Evolutionary conservation across 1,140 invertebrate species (phyloP).

Genomic region (Platyscapa corneri): DNA sequence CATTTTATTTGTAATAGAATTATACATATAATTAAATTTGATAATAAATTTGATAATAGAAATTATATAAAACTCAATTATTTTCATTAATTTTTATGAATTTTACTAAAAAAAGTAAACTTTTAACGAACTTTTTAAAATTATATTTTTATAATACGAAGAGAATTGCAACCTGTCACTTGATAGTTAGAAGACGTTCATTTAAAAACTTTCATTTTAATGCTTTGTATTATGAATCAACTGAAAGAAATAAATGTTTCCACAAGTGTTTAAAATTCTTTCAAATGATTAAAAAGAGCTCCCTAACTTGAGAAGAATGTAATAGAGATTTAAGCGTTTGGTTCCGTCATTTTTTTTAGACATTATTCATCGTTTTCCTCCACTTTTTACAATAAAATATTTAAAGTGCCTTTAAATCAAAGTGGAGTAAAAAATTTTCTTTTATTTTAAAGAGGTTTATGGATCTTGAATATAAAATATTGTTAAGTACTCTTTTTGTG

Average conservation of each 20-base stretch:
- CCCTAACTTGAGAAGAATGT: not conserved
- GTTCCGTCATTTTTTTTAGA: not conserved
- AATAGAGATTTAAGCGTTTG: not conserved
- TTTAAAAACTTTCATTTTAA: not conserved
- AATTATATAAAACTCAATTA: no score
- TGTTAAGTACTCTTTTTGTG: not conserved
- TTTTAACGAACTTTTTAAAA: no score
- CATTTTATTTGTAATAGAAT: no score
- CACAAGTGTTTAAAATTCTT: not conserved
- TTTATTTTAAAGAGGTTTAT: not conserved
- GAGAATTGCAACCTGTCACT: no score
- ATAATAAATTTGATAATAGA: no score
- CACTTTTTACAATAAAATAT: not conserved
- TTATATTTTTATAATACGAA: no score
- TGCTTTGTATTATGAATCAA: not conserved
- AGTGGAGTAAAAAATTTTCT: not conserved
- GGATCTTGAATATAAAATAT: not conserved
- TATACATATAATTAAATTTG: no score
- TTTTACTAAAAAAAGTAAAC: no score
- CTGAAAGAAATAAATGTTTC: not conserved
- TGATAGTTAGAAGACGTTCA: no score
- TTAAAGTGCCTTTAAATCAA: not conserved
- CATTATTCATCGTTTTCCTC: not conserved
- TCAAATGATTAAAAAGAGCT: not conserved
- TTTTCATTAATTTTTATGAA: no score